A percentile compares a stretch with the other conserved stretches of the same genome.
These are phyloP conservation scores for Cerastoderma edule DNA, from an alignment of 2,888 invertebrate species.

Conservation along the genomic window DNA sequence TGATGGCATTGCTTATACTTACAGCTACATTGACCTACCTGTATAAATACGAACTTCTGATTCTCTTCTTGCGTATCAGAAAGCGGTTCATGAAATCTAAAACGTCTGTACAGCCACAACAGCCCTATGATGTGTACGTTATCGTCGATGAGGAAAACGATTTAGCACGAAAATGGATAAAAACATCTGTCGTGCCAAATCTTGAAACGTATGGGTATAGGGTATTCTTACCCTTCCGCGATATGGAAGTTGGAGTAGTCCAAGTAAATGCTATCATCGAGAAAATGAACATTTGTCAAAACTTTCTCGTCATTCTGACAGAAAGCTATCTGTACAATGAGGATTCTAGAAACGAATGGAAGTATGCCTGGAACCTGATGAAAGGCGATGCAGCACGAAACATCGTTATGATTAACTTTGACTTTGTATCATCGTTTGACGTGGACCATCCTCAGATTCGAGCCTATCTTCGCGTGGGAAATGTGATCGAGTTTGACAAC, in stretches of 20 bases:
- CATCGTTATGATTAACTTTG: constrained; percentile 42
- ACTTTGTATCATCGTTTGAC: constrained; percentile 30
- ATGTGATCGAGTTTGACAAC: constrained; percentile 32
- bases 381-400: constrained; percentile 27
- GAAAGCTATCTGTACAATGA: constrained; percentile 31
- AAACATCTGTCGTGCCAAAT: constrained; percentile 1
- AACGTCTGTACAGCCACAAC: background rate
- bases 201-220: constrained; percentile 35
- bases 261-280: constrained; percentile 24
- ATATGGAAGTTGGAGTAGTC: constrained; percentile 30
- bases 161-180: constrained; percentile 26
- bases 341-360: constrained; percentile 39
- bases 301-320: constrained; percentile 31
- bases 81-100: background rate
- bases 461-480: constrained; percentile 39
- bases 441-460: constrained; percentile 26
- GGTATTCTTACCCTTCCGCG: constrained; percentile 29
- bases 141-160: constrained; percentile 39
- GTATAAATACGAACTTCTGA: constrained; percentile 32
- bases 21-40: constrained; percentile 6
- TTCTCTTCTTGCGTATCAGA: constrained; percentile 24
- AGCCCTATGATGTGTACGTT: constrained; percentile 36
- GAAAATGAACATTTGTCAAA: constrained; percentile 19
- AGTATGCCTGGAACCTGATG: constrained; percentile 36
- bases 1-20: constrained; percentile 16